These are phyloP conservation scores for Papilio xuthus DNA, from an alignment of 1,140 invertebrate species.

Conservation along the genomic window DNA sequence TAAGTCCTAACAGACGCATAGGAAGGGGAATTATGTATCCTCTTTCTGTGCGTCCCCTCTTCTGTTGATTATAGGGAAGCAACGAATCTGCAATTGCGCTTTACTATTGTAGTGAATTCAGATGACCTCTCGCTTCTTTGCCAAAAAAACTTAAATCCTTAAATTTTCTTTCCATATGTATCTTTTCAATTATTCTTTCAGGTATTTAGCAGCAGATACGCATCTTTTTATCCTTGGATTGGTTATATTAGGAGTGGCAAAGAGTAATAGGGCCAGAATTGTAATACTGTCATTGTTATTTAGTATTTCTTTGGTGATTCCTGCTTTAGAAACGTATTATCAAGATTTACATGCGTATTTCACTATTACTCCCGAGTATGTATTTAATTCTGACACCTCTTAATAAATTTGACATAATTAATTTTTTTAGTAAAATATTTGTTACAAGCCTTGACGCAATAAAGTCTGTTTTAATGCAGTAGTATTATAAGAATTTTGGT, in stretches of 20 bases:
- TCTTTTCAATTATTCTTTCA: conserved; percentile 40
- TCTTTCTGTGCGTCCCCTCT: no score
- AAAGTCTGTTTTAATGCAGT: no score
- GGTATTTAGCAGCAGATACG: conserved; percentile 59
- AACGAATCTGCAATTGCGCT: no score
- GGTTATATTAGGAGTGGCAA: conserved; percentile 25
- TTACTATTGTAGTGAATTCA: no score
- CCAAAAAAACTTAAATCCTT: no score
- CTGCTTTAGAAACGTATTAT: conserved; percentile 28
- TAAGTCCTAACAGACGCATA: no score
- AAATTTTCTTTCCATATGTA: neutral
- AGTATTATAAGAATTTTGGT: no score
- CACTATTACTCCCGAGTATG: conserved; percentile 39
- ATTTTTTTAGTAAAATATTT: neutral
- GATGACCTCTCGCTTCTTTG: no score
- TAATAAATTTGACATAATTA: neutral
- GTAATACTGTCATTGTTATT: conserved; percentile 1
- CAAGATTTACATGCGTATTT: conserved; percentile 27
- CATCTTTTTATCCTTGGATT: conserved; percentile 38
- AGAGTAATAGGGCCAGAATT: neutral
- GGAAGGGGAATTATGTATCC: no score
- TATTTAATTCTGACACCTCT: neutral
- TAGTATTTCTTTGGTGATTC: neutral
- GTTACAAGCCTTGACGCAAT: no score
- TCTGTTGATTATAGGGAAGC: no score